Percentiles rank a stretch among this genome's conserved stretches.
Conservation (phyloP, 2,797 vertebrate species). For the Cynopterus sphinx region DNA sequence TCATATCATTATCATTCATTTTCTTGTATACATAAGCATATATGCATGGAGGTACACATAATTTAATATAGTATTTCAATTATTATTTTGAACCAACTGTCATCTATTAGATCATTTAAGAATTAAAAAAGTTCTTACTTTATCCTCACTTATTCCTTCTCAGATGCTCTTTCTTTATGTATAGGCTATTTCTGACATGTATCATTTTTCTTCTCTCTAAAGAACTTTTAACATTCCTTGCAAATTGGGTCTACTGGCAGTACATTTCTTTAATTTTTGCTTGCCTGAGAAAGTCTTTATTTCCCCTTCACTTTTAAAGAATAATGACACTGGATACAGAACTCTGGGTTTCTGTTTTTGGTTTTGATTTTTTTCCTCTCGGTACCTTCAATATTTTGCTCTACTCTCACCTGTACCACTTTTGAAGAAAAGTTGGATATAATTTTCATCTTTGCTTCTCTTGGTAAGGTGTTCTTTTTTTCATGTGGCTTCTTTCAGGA, state of each 20-base stretch:
- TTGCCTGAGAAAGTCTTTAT: background rate
- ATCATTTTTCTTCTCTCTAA: background rate
- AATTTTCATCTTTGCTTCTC: background rate
- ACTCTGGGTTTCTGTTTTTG: background rate
- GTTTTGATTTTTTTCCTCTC: background rate
- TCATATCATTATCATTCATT: background rate
- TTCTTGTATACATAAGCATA: background rate
- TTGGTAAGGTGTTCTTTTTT: background rate
- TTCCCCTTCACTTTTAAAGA: background rate
- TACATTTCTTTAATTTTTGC: background rate
- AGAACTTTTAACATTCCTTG: background rate
- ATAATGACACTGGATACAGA: background rate
- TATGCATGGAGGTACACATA: background rate
- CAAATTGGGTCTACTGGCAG: background rate
- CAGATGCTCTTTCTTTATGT: background rate
- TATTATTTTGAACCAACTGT: background rate
- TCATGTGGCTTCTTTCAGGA: background rate
- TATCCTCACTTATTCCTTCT: background rate
- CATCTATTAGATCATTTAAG: background rate
- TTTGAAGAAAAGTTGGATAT: background rate
- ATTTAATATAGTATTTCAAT: background rate
- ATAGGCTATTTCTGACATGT: background rate
- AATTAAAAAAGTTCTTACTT: background rate
- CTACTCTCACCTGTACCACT: background rate
- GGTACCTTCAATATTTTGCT: background rate